Evolutionary conservation across 2,888 invertebrate genomes (phyloP), one percentile per base, ranked within the genome.

Genomic region (Myopa testacea): DNA sequence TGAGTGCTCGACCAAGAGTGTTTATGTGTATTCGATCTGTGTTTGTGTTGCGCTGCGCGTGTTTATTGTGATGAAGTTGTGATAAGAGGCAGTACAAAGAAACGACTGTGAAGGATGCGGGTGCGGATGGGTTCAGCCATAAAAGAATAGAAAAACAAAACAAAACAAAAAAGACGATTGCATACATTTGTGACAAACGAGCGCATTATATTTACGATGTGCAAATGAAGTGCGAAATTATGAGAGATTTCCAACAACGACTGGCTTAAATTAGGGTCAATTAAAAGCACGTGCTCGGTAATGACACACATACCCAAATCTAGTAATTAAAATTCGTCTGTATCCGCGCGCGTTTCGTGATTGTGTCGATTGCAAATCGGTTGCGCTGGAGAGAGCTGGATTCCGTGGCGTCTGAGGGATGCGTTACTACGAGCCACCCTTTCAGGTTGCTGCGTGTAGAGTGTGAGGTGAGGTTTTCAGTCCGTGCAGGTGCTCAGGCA

Each of bases 251-350:
- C 52, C 69, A 69, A 19, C 58, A 69, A 60, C 68, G 38, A 68
- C 38, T 50, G 16, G 14, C 38, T n/a, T 26, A 26, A 78, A 79
- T 80, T 79, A 79, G 75, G 80, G 80, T 80, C 77, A 80, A 76
- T 77, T 79, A 78, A 70, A 77, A 80, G 78, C 80, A 80, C 80
- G 80, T 80, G 80, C 77, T 78, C 76, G 79, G 70, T 78, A 79
- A 80, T 80, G 79, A 76, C 80, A 79, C 75, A 79, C 75, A 79
- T 76, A 75, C 73, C 50, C 38, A 52, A 75, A 40, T 72, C 6
- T 12, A 37, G 10, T 65, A 75, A 72, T 60, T 75, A 68, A 68
- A 69, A 52, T 55, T 68, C 58, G 38, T 60, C 55, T 67, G 58
- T 55, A 12, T 40, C 55, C 45, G 45, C 6, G 1, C 68, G 58